Conservation (phyloP, 23 tunicate genomes). For the Ciona savignyi region DNA sequence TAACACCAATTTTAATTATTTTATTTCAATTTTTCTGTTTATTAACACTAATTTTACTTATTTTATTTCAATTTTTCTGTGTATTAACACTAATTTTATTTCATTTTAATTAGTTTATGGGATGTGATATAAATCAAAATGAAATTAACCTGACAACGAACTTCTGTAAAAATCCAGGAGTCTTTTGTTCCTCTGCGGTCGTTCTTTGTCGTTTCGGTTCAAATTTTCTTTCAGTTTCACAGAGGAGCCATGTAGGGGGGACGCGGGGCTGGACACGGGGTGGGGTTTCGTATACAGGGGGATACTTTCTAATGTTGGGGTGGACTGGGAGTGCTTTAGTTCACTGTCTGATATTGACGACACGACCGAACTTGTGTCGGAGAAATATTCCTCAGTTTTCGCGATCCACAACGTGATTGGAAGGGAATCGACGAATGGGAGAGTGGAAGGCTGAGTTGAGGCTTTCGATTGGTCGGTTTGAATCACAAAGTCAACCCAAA, state of each 20-base stretch:
- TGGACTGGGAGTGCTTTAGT: not conserved
- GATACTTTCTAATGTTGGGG: too few species aligned
- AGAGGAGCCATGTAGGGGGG: too few species aligned
- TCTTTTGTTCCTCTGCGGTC: constrained; percentile 11
- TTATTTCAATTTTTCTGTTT: too few species aligned
- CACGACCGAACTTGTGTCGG: not conserved
- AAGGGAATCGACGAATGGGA: constrained; percentile 57
- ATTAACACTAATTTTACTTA: too few species aligned
- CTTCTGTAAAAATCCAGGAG: constrained; percentile 40
- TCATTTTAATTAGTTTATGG: too few species aligned
- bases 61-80: too few species aligned
- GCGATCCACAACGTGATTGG: constrained; percentile 72
- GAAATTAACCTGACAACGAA: constrained; percentile 9
- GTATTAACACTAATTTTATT: too few species aligned
- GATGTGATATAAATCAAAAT: too few species aligned
- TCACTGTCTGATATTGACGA: not conserved
- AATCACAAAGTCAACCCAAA: constrained; percentile 77
- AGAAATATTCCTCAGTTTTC: constrained; percentile 5
- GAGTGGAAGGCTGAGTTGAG: not conserved
- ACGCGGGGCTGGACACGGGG: too few species aligned
- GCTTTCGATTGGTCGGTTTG: constrained; percentile 1
- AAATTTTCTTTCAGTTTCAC: too few species aligned
- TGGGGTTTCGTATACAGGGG: too few species aligned
- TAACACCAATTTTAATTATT: too few species aligned
- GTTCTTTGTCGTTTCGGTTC: not conserved